phyloP scores from a whole-genome alignment of 1,140 invertebrate genomes.

The Meloidogyne hapla region DNA sequence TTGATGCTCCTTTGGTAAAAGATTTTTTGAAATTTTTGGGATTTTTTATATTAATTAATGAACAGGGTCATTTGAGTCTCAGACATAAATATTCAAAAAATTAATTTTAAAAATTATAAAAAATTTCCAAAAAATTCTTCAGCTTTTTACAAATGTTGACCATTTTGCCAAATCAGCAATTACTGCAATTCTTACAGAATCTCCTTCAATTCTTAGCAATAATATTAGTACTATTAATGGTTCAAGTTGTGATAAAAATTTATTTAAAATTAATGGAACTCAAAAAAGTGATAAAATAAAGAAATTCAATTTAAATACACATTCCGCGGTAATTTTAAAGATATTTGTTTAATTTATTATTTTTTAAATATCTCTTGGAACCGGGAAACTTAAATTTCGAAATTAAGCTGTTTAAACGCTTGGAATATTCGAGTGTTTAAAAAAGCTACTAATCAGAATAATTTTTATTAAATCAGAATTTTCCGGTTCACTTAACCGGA shows the following conservation, averaged over 20 bases:
- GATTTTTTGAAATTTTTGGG: background rate
- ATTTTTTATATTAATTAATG: background rate
- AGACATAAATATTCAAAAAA: background rate
- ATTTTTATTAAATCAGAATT: no score
- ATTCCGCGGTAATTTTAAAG: background rate
- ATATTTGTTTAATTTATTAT: no score
- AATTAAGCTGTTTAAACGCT: background rate
- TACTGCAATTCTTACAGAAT: conserved; percentile 28
- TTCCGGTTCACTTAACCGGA: no score
- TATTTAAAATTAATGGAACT: background rate
- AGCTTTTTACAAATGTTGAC: conserved; percentile 55
- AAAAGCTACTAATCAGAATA: background rate
- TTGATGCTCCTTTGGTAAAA: conserved; percentile 50
- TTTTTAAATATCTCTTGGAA: no score
- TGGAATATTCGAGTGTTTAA: background rate
- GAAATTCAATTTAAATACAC: background rate
- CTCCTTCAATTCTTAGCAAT: background rate
- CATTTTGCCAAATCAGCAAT: conserved; percentile 50
- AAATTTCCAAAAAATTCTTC: conserved; percentile 13
- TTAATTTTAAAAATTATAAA: background rate
- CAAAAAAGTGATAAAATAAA: background rate
- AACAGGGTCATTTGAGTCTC: conserved; percentile 4
- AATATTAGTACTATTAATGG: background rate
- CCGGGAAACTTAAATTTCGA: no score
- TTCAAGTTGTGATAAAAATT: background rate